Evolutionary conservation across 2,888 invertebrate species (phyloP).

Genomic region (Nephrotoma guestfalica): DNA sequence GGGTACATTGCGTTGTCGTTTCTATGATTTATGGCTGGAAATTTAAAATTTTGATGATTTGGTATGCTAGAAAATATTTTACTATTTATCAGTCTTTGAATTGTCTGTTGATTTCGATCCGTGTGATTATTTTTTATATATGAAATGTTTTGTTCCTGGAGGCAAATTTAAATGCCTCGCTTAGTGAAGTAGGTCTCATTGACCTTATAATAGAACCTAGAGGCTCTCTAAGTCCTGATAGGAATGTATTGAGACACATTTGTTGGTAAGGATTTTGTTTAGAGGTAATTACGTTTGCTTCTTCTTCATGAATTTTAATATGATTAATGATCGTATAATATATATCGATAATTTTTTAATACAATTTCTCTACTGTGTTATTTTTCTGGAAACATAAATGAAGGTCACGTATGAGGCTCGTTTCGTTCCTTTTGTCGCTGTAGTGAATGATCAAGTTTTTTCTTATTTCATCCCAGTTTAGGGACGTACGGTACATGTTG

Average conservation of each 20-base stretch:
- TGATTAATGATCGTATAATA: too few species aligned
- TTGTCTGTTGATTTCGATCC: too few species aligned
- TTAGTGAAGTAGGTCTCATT: neutral
- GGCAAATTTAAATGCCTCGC: neutral
- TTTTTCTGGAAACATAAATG: neutral
- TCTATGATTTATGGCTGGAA: too few species aligned
- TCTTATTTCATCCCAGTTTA: neutral
- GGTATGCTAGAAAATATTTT: too few species aligned
- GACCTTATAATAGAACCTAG: neutral
- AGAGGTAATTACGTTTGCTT: too few species aligned
- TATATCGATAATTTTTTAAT: neutral
- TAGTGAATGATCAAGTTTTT: neutral
- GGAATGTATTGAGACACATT: too few species aligned
- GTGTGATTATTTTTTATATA: neutral
- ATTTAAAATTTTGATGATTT: too few species aligned
- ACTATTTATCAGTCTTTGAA: too few species aligned
- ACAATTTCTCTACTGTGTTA: neutral
- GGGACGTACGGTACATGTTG: too few species aligned
- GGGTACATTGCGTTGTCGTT: too few species aligned
- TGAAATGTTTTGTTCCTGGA: neutral
- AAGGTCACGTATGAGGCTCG: neutral
- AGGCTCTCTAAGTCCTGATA: neutral
- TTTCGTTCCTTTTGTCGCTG: neutral
- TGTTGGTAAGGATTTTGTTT: too few species aligned
- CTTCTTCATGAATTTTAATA: too few species aligned